Percentiles rank a stretch among this genome's conserved stretches.
Conservation (phyloP, 2,888 invertebrate genomes). For the Electrophaes corylata region DNA sequence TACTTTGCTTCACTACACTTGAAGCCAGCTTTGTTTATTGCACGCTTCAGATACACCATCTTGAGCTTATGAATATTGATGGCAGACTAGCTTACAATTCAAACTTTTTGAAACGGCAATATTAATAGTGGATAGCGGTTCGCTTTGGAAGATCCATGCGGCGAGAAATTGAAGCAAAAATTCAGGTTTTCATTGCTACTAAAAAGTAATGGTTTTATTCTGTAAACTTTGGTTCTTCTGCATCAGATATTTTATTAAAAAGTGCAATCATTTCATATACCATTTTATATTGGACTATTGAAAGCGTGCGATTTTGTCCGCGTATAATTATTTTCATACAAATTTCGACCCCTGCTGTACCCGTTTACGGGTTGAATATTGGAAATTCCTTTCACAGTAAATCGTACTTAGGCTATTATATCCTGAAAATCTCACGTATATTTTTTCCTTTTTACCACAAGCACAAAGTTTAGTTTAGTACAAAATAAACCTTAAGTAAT, state of each 20-base stretch:
- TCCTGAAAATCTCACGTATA: too few species aligned
- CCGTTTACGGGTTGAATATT: too few species aligned
- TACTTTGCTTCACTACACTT: conserved; percentile 65
- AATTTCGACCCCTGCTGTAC: too few species aligned
- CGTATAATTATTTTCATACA: too few species aligned
- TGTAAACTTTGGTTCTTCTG: conserved; percentile 29
- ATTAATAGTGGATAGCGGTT: conserved; percentile 62
- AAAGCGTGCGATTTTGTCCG: too few species aligned
- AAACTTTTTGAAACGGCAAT: conserved; percentile 70
- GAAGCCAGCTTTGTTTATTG: conserved; percentile 75
- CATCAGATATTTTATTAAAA: conserved; percentile 10
- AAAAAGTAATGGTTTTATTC: conserved; percentile 30
- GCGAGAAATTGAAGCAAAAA: conserved; percentile 36
- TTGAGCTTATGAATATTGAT: conserved; percentile 81
- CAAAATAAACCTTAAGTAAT: background rate
- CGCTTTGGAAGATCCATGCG: conserved; percentile 53
- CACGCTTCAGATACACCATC: conserved; percentile 72
- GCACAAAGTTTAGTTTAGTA: background rate
- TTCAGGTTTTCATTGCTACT: conserved; percentile 29
- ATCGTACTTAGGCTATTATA: too few species aligned
- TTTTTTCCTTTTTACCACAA: too few species aligned
- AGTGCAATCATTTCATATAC: conserved; percentile 3
- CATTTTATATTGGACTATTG: conserved; percentile 1
- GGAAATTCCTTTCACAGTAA: too few species aligned
- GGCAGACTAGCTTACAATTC: conserved; percentile 65